A percentile compares a stretch with the other conserved stretches of the same genome.
Conservation (phyloP, 1,140 invertebrate genomes). For the Bilobella aurantiaca region DNA sequence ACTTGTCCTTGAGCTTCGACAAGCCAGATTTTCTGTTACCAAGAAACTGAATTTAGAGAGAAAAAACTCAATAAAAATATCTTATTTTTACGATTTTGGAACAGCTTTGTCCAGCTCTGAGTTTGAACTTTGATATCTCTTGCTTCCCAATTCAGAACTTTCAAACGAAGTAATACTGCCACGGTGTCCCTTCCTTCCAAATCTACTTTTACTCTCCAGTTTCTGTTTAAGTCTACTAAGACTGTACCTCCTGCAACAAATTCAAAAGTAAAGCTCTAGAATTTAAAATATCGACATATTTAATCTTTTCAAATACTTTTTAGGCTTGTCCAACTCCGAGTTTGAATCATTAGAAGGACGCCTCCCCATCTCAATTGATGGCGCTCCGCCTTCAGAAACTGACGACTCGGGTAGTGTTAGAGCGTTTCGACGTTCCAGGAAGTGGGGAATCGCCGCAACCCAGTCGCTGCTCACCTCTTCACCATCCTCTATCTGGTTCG, state of each 20-base stretch:
- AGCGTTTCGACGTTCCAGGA: slow-evolving; percentile 69
- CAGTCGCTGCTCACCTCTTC: slow-evolving; percentile 65
- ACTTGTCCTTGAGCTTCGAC: neutral
- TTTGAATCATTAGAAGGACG: neutral
- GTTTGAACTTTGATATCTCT: neutral
- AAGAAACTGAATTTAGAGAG: neutral
- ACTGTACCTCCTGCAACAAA: neutral
- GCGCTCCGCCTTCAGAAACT: slow-evolving; percentile 18
- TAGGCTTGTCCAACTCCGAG: neutral
- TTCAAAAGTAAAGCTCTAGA: neutral
- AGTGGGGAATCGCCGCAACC: slow-evolving; percentile 74
- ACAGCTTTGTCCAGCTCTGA: neutral
- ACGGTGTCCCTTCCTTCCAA: slow-evolving; percentile 9
- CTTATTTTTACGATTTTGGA: neutral
- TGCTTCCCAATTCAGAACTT: neutral
- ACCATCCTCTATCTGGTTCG: slow-evolving; percentile 6
- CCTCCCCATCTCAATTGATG: too few relatives aligned
- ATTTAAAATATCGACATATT: neutral
- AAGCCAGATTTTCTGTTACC: neutral
- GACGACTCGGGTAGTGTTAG: slow-evolving; percentile 41
- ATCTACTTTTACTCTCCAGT: slow-evolving; percentile 10
- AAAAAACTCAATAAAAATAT: neutral
- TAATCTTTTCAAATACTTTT: neutral
- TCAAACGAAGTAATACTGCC: neutral
- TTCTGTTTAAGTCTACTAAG: neutral